Percentiles rank a stretch among this genome's conserved stretches.
phyloP scores from a whole-genome alignment of 2,113 vertebrate species.

The Blennius ocellaris region DNA sequence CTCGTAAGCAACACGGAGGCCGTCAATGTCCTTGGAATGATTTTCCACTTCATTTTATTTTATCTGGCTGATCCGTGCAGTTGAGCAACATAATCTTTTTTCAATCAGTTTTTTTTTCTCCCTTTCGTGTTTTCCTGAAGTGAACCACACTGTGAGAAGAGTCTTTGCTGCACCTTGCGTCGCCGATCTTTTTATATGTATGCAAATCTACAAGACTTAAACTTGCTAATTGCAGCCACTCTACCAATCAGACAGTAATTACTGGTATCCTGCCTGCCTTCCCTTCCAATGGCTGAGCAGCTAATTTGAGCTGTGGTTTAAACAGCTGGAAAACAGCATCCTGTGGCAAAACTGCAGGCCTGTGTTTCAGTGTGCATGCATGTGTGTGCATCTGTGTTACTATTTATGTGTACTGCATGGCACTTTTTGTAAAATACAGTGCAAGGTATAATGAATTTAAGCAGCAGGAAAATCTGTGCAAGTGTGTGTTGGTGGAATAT shows the following conservation, averaged over 20 bases:
- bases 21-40: background rate
- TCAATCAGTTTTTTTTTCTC: background rate
- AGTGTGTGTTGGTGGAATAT: constrained; percentile 24
- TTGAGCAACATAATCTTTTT: background rate
- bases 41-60: background rate
- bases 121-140: background rate
- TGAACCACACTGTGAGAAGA: background rate
- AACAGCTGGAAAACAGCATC: constrained; percentile 85
- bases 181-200: constrained; percentile 59
- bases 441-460: constrained; percentile 54
- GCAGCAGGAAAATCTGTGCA: constrained; percentile 51
- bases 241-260: constrained; percentile 90
- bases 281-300: constrained; percentile 86
- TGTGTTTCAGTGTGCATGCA: constrained; percentile 48
- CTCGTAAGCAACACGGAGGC: background rate
- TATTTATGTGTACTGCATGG: constrained; percentile 49
- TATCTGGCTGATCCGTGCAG: background rate
- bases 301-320: constrained; percentile 85
- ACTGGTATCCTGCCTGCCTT: constrained; percentile 87
- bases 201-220: constrained; percentile 74
- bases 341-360: constrained; percentile 74
- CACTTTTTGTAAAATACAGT: constrained; percentile 57
- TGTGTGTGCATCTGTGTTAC: constrained; percentile 39
- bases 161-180: constrained; percentile 28
- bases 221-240: constrained; percentile 86